These are phyloP conservation scores for Lota lota DNA, from an alignment of 2,113 vertebrate genomes.

Conservation along the genomic window DNA sequence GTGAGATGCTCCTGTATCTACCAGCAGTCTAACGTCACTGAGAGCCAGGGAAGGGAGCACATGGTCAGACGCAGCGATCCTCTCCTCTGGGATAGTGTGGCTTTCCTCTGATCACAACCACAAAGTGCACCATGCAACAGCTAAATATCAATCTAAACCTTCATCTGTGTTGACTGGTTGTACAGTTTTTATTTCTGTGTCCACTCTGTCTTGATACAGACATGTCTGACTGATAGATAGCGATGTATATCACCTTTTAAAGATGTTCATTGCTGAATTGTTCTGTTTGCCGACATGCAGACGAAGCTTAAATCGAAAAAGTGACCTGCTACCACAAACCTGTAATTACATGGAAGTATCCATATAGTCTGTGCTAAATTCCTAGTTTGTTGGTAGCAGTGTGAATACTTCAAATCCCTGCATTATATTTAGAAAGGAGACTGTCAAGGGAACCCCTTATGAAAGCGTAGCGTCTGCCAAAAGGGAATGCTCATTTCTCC, in stretches of 20 bases:
- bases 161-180: not conserved
- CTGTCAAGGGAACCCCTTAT: not conserved
- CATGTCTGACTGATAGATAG: too few species aligned
- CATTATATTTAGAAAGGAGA: not conserved
- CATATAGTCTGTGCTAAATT: not conserved
- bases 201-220: too few species aligned
- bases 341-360: too few species aligned
- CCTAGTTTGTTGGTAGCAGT: not conserved
- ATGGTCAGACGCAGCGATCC: not conserved
- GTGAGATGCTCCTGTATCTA: too few species aligned
- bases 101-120: conserved; percentile 13
- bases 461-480: not conserved
- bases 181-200: too few species aligned
- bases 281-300: too few species aligned
- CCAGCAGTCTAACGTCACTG: too few species aligned
- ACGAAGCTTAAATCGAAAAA: too few species aligned
- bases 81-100: conserved; percentile 16
- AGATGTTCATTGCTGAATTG: too few species aligned
- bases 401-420: not conserved
- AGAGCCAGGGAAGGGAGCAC: not conserved
- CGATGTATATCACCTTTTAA: too few species aligned
- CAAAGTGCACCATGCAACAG: not conserved
- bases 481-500: not conserved
- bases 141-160: not conserved
- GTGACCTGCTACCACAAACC: too few species aligned